A percentile compares a stretch with the other conserved stretches of the same genome.
phyloP scores from a whole-genome alignment of 2,888 invertebrate genomes.

The Gibbula magus region DNA sequence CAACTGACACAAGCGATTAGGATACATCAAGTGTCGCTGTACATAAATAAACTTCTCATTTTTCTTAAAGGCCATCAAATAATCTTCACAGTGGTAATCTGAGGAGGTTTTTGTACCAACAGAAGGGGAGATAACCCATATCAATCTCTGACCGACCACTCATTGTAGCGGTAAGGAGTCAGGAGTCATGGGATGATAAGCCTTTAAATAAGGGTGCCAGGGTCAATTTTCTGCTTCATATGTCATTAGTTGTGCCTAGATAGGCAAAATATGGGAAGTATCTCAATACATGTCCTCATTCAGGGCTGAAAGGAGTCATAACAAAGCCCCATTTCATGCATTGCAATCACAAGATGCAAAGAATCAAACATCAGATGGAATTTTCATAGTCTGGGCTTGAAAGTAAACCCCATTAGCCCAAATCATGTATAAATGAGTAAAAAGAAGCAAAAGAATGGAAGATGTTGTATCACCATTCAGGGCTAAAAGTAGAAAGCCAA shows the following conservation, averaged over 20 bases:
- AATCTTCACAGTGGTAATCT: constrained; percentile 6
- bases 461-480: no score
- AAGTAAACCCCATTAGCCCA: no score
- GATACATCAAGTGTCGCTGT: neutral
- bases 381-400: no score
- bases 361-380: no score
- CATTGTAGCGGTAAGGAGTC: neutral
- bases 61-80: neutral
- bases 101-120: neutral
- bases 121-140: neutral
- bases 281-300: no score
- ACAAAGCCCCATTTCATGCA: no score
- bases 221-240: constrained; percentile 13
- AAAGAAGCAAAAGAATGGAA: no score
- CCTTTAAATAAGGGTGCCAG: constrained; percentile 3
- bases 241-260: neutral
- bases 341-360: no score
- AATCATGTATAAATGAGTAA: no score
- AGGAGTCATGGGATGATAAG: neutral
- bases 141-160: neutral
- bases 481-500: no score
- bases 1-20: no score
- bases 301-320: no score
- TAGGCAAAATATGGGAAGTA: neutral
- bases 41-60: neutral